These are phyloP conservation scores for Sinocyclocheilus anshuiensis DNA, from an alignment of 2,113 vertebrate genomes.

Conservation along the genomic window DNA sequence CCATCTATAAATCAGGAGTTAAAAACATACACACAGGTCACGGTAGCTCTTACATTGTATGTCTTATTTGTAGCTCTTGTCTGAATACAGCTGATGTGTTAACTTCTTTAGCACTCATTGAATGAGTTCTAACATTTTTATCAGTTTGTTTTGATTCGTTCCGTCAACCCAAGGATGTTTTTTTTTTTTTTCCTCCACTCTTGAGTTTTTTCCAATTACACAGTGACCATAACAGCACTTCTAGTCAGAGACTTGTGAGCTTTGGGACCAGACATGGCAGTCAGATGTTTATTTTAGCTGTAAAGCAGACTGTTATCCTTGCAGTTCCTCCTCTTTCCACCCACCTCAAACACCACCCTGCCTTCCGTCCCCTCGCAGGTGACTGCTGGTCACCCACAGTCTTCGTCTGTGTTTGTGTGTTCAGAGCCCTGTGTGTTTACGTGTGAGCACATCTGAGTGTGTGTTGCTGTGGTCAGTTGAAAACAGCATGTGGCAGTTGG, in stretches of 20 bases:
- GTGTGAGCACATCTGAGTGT: not conserved
- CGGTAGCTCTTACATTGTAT: not conserved
- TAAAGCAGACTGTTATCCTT: constrained; percentile 24
- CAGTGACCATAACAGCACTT: not conserved
- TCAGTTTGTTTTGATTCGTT: not conserved
- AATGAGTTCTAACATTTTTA: not conserved
- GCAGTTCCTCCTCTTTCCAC: constrained; percentile 35
- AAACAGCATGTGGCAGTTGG: constrained; percentile 21
- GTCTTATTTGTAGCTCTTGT: not conserved
- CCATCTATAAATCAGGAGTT: no score
- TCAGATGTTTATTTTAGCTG: constrained; percentile 44
- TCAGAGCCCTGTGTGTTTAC: constrained; percentile 15
- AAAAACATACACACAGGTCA: not conserved
- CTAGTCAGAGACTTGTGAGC: constrained; percentile 31
- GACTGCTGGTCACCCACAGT: constrained; percentile 55
- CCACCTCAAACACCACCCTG: constrained; percentile 36
- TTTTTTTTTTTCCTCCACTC: not conserved
- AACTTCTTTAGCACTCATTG: not conserved
- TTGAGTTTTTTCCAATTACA: not conserved
- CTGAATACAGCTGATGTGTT: not conserved
- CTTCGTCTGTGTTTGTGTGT: not conserved
- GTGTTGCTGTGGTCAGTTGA: constrained; percentile 21
- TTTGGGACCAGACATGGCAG: constrained; percentile 38
- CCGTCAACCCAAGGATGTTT: not conserved
- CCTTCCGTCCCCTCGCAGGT: constrained; percentile 47